Evolutionary conservation across 2,113 vertebrate species (phyloP), one percentile per base, ranked within the genome.

Genomic region (Urocitellus parryii): DNA sequence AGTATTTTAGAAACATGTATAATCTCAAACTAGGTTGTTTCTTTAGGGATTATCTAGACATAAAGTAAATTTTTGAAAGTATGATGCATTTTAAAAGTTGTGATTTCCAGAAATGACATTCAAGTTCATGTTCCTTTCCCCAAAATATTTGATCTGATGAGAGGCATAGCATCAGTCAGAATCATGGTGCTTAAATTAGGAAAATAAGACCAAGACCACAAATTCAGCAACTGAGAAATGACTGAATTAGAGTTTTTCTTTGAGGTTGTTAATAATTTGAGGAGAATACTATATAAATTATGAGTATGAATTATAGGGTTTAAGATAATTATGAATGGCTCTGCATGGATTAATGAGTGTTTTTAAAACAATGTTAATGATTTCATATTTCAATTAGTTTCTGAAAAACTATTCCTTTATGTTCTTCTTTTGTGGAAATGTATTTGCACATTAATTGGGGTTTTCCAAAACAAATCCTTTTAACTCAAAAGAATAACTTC

Each of bases 331-430:
- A 68, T 48, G 61, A 96, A 42, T 67, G 91, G 70, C 4, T 76
- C 45, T 81, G 8, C 61, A 85, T 32, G 32, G 58, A 34, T 83
- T 86, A 86, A 58, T 93, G n/a, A 95, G 20, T 82, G n/a, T 86
- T 85, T 90, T 20, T 78, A 58, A 97, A 94, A 32, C 8, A 89
- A 5, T 61, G n/a, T 80, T 91, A 87, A 51, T 90, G 37, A 94
- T 84, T 87, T 63, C 17, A 77, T 45, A 58, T 91, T 97, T 93
- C 85, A 85, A 61, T 92, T 96, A 58, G 80, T 94, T 92, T 93
- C 29, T 83, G 63, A 87, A 91, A 84, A 94, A 16, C 34, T 61
- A 32, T 82, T 86, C 39, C 14, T 42, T 51, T 81, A 17, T 56
- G 34, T 67, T 89, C 22, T 45, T 78, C 22, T 72, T 95, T 65